Base-by-base conservation (phyloP, 2,797 vertebrate species). In the Gouania willdenowi region DNA sequence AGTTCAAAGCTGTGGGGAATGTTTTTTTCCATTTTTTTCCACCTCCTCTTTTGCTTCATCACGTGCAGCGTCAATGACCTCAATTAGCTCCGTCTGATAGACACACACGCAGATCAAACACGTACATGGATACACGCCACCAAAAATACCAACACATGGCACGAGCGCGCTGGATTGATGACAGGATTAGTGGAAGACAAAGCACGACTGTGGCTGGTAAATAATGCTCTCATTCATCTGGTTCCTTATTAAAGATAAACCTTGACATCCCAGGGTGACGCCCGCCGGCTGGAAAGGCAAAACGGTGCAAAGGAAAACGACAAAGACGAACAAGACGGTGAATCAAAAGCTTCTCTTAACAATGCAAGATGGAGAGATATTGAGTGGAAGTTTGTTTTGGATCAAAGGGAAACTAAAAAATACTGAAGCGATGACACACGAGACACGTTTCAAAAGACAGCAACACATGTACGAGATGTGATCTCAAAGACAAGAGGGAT, bases 1-100 rank as follows among this genome's bases (percentile, higher is more conserved):
- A 65, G 70, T 74, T 85, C 71, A 83, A 81, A 81, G 74, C 70
- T 41, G 35, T 52, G 36, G 25, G 38, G n/a, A n/a, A n/a, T n/a
- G n/a, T n/a, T n/a, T n/a, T n/a, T n/a, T n/a, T n/a, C n/a, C n/a
- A 20, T 59, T 51, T 52, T 56, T 41, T 37, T 50, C 30, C 6
- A 5, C 44, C 4, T 2, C 67, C 60, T 68, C 43, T 8, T n/a
- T 49, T 62, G 52, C 63, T 68, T 60, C 52, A 66, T 59, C 66
- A 32, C 66, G 54, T 61, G 63, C 54, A 58, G 53, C 60, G 75
- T 63, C 53, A 56, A 60, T 68, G 79, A 79, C 80, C 82, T 82
- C 79, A 84, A 84, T 84, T 84, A 84, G 77, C 67, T 79, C 50
- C 23, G 41, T 70, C 76, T 78, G 75, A 79, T 62, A 71, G 65